phyloP scores from a whole-genome alignment of 2,797 vertebrate species.

The Sarcoramphus papa region DNA sequence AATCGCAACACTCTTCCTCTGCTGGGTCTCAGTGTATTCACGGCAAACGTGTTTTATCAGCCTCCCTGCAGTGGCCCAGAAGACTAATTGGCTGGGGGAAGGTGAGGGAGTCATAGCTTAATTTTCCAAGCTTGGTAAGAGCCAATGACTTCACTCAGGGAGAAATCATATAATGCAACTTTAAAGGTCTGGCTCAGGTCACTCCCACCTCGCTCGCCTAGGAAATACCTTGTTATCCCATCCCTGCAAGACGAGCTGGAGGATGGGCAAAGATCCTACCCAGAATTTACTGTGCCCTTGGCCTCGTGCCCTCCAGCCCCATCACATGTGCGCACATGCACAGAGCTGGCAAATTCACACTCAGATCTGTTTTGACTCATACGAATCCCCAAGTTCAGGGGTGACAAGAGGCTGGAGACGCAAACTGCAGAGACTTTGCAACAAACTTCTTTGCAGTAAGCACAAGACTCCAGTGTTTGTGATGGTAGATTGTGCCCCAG shows the following conservation, averaged over 20 bases:
- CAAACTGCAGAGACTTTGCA: not conserved
- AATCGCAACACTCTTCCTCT: not conserved
- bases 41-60: not conserved
- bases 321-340: rapidly evolving
- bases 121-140: not conserved
- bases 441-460: rapidly evolving
- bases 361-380: not conserved
- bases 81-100: not conserved
- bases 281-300: not conserved
- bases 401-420: not conserved
- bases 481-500: not conserved
- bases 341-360: not conserved
- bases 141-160: not conserved
- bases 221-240: not conserved
- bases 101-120: not conserved
- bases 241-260: not conserved
- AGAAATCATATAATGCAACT: not conserved
- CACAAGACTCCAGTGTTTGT: too few species aligned
- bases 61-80: not conserved
- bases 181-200: not conserved
- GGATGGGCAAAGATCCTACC: not conserved
- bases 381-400: not conserved
- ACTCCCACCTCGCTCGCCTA: rapidly evolving
- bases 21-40: not conserved
- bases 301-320: not conserved